Base-by-base conservation (phyloP, 53 echinoderm and acorn worm species). In the Patiria pectinifera region DNA sequence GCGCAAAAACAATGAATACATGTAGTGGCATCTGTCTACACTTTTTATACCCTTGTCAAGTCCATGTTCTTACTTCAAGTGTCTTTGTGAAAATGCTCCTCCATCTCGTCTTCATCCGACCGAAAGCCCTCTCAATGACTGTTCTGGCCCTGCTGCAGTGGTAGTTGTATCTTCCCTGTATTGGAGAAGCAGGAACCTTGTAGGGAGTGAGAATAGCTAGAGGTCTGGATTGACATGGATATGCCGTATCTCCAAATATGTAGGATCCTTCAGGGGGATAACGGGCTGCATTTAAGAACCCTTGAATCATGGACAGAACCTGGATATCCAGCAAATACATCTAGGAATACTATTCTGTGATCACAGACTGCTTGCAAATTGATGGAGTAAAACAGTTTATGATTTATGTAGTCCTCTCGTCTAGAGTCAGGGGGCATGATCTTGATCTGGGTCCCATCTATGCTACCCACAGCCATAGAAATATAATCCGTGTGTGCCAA, bases 381-480 rank as follows among this genome's bases (percentile, higher is more conserved):
- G 2, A 92, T 79, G 1, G 85, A 85, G 45, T 70, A 70, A 45
- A 85, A 85, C 45, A 85, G 11, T 70, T 85, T 85, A 70, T 45
- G 85, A 18, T 93, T 93, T 48, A 88, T 45, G 46, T 92, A 95
- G 62, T 95, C 95, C 4, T 91, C 85, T 13, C 92, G 83, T 69
- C 78, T 43, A 21, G 86, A 72, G 2, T 59, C 25, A 19, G 93
- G 95, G 8, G 93, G 89, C 26, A 93, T 66, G 14, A 94, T 85
- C 19, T 92, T 92, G 53, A 94, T 80, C 76, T 95, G 92, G 1
- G 95, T 93, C 3, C 94, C 92, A 85, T 95, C 95, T 21, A 94
- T 92, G 59, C 92, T 92, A 11, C 95, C 95, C 19, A 80, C 95
- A 95, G 70, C 75, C 83, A 43, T 83, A 85, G 75, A 25, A 22